A percentile compares a stretch with the other conserved stretches of the same genome.
These are phyloP conservation scores for Dipodomys stephensi DNA, from an alignment of 2,113 vertebrate genomes.

Conservation along the genomic window DNA sequence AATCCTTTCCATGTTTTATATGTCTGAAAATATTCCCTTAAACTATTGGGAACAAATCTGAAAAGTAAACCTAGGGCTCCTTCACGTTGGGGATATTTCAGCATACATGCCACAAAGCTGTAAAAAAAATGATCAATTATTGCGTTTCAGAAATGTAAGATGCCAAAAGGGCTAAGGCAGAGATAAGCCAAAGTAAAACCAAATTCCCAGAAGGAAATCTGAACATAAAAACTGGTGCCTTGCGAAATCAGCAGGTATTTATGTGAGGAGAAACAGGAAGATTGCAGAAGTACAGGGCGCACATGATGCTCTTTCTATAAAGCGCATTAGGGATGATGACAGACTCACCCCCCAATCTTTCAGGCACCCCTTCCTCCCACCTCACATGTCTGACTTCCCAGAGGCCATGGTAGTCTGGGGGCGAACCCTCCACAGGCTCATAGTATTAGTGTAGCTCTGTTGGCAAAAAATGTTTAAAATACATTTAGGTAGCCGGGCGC, in stretches of 20 bases:
- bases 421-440: too few relatives aligned
- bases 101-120: neutral
- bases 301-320: neutral
- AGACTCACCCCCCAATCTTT: neutral
- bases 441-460: too few relatives aligned
- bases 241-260: neutral
- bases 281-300: rapidly evolving
- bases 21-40: constrained; percentile 2
- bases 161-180: neutral
- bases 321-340: neutral
- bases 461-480: too few relatives aligned
- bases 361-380: neutral
- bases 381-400: neutral
- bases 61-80: neutral
- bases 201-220: neutral
- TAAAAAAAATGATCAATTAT: neutral
- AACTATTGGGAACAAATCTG: neutral
- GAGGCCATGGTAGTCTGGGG: neutral
- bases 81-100: neutral
- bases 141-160: neutral
- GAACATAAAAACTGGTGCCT: neutral
- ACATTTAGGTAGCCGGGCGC: too few relatives aligned
- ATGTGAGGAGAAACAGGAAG: rapidly evolving
- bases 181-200: neutral
- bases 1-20: neutral